phyloP scores from a whole-genome alignment of 1,140 invertebrate genomes.

The Ruditapes philippinarum region DNA sequence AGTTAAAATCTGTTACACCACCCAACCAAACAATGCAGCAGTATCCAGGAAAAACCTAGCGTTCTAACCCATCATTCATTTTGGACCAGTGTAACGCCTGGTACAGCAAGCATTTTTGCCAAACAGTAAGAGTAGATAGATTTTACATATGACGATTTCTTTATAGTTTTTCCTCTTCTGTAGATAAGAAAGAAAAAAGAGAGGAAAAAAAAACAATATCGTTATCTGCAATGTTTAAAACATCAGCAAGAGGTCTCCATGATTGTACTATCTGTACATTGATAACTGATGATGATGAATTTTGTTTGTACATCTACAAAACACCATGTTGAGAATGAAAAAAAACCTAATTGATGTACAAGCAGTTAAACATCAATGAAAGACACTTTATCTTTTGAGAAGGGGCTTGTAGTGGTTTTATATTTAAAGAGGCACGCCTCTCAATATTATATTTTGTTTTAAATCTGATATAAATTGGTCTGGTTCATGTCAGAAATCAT shows the following conservation, averaged over 20 bases:
- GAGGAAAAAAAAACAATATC: background rate
- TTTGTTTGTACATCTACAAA: conserved; percentile 1
- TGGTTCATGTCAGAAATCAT: no score
- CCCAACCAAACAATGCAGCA: conserved; percentile 23
- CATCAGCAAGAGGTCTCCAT: background rate
- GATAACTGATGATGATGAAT: background rate
- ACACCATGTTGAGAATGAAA: background rate
- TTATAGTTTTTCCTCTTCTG: background rate
- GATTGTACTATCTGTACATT: background rate
- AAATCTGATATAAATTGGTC: no score
- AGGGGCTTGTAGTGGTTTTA: no score
- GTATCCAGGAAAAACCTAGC: background rate
- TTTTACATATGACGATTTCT: conserved; percentile 15
- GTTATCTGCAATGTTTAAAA: background rate
- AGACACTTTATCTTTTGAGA: no score
- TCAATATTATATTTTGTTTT: no score
- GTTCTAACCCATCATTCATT: conserved; percentile 11
- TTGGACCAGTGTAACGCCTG: conserved; percentile 5
- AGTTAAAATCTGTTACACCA: conserved; percentile 9
- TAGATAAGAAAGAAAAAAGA: no score
- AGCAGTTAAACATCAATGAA: no score
- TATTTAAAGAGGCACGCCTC: no score
- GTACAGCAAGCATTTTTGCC: conserved; percentile 4
- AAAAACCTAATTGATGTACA: background rate
- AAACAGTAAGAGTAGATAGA: conserved; percentile 14